Base-by-base conservation (phyloP, 2,797 vertebrate species). In the Urosaurus nigricauda region DNA sequence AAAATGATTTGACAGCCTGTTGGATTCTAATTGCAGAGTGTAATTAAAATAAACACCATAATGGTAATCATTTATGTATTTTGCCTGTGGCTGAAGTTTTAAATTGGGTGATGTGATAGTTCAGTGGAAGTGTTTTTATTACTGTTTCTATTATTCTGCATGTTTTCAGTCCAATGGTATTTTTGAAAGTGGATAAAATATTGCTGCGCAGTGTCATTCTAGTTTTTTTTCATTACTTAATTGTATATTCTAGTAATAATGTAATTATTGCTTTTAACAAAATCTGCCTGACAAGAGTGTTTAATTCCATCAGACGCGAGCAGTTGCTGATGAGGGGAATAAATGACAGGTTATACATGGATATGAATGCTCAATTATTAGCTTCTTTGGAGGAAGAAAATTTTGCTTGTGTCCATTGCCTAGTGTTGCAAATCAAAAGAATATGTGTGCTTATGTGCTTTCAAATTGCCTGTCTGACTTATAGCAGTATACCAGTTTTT, bases 181-280 rank as follows among this genome's bases (percentile, higher is more conserved):
- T 94, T 95, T 91, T 71, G 93, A 88, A 89, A 93, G 73, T 88
- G 47, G 60, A 82, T 90, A 77, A 94, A 94, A 91, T 93, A 93
- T 82, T 91, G 92, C 92, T 89, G 93, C 88, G 86, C 91, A 93
- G 85, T 92, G 93, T 92, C 92, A 90, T 94, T 95, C 94, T 90
- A 91, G 79, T 94, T 95, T 96, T 95, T 96, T 88, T 95, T 95
- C 95, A 93, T 92, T 93, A 84, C 88, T 89, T 96, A 95, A 94
- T 93, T 95, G 93, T 95, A 94, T 96, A 95, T 95, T 96, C 94
- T 92, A 93, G 92, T 95, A 96, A 96, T 90, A 85, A 94, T 94
- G 90, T 96, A 95, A 96, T 96, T 95, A 95, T 79, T 96, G 93
- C 93, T 95, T 95, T 96, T 95, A 95, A 96, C 90, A 94, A 93